Base-by-base conservation (phyloP, 2,113 vertebrate species). In the Colius striatus region DNA sequence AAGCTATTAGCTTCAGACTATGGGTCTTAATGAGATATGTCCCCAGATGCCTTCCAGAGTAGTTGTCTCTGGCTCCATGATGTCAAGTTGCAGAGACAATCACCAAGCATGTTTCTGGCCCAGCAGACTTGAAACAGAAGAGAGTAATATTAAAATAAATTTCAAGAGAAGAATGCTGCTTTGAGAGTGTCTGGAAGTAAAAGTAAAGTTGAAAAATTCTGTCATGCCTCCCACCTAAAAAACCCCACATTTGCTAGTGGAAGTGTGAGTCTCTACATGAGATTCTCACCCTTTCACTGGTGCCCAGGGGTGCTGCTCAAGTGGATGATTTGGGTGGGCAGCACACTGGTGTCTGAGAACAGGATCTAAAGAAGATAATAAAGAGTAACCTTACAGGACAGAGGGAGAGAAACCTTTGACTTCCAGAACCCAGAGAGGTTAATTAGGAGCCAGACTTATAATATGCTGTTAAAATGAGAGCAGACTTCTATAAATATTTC, bases 81-180 rank as follows among this genome's bases (percentile, higher is more conserved):
- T 0, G 6, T 80, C 36, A 5, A 34, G 50, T 43, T 1, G 1
- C 63, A 62, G 51, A 43, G 58, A 51, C 16, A 0, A 22, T 55
- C 77, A 71, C 58, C 38, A 43, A 71, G 29, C 30, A 7, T 21
- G 21, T 45, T 82, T 68, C 58, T 82, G 48, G 26, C 54, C 45
- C 58, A 84, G 10, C 10, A 48, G 36, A 9, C 68, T 84, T 62
- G 32, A 70, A 92, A 80, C 27, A 43, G 47, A 88, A 83, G 27
- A 72, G 29, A 2, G 17, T 77, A 58, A 51, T 81, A 53, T 78
- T 81, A 55, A 84, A 77, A 53, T 9, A 77, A 65, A 71, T 66
- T 53, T 58, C 34, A 76, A 73, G 19, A 15, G 47, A n/a, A 67
- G 55, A 73, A 55, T 41, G 73, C 10, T 75, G 18, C 47, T 71